Evolutionary conservation across 2,797 vertebrate species (phyloP).

Genomic region (Pristis pectinata): DNA sequence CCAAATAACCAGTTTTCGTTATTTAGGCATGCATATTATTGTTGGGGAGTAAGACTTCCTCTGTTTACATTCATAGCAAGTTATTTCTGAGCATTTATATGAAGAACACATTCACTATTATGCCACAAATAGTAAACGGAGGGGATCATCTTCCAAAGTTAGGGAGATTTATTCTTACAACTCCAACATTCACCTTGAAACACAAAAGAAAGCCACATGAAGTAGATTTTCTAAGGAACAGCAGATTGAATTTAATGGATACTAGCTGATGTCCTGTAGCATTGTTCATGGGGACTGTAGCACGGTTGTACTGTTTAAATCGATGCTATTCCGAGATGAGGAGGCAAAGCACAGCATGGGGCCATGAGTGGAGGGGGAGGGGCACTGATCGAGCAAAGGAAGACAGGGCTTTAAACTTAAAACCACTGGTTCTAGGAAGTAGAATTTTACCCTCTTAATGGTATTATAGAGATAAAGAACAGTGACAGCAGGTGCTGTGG

Average conservation of each 20-base stretch:
- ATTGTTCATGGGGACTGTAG: background rate
- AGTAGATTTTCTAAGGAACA: conserved; percentile 18
- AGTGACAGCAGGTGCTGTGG: background rate
- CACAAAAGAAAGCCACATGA: background rate
- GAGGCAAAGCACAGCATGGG: background rate
- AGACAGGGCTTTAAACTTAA: background rate
- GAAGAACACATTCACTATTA: background rate
- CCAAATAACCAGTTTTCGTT: background rate
- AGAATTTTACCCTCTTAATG: background rate
- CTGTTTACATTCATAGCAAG: background rate
- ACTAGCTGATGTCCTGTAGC: background rate
- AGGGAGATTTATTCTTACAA: background rate
- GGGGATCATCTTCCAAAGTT: background rate
- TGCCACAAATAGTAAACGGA: background rate
- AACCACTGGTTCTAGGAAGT: background rate
- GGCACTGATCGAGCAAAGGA: background rate
- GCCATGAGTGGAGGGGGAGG: background rate
- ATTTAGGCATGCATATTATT: background rate
- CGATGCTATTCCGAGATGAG: conserved; percentile 18
- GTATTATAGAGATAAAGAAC: background rate
- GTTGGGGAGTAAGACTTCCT: background rate
- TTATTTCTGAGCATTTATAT: background rate
- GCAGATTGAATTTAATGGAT: conserved; percentile 28
- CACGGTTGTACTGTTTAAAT: background rate
- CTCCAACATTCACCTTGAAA: background rate